Evolutionary conservation across 1,140 invertebrate genomes (phyloP), one percentile per base, ranked within the genome.

Genomic region (Rhizoglyphus robini): DNA sequence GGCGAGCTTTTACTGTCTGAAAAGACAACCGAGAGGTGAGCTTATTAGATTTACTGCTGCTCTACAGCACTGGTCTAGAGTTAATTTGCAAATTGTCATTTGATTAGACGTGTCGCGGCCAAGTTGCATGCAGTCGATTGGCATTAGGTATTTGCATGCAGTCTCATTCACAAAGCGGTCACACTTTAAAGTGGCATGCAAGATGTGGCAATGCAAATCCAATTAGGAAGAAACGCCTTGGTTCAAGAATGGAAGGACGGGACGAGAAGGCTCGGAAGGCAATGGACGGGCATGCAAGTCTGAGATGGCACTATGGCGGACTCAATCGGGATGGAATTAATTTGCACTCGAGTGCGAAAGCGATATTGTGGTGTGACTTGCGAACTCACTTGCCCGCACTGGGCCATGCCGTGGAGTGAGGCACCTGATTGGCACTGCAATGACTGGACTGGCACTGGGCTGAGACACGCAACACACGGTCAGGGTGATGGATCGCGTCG

Each of bases 101-200:
- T n/a, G n/a, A n/a, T 41, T 41, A 41, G 8, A 41, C 18, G 51
- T 20, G 20, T 8, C 20, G 51, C 31, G 51, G 20, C 8, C 8
- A 54, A 54, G 15, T 15, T 46, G 41, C 41, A 54, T 5, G 20
- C 51, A 54, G 20, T 54, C 31, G 51, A 54, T 54, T 54, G 51
- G 51, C 51, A 54, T 20, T 11, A 41, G 31, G 5, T 23, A 54
- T 8, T 8, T 54, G 51, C 51, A 54, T 54, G 51, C 51, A 54
- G 51, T 54, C 51, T 8, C 51, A 54, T 54, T 54, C 51, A 54
- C 51, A 54, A 54, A 54, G 51, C 51, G 51, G 20, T 54, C 51
- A 54, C 8, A 8, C 20, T 54, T 8, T 8, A 20, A 54, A 54
- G 20, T 8, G 8, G 51, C 8, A 54, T 5, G 20, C 8, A 54